Evolutionary conservation across 2,888 invertebrate species (phyloP).

Genomic region (Drosophila merina): DNA sequence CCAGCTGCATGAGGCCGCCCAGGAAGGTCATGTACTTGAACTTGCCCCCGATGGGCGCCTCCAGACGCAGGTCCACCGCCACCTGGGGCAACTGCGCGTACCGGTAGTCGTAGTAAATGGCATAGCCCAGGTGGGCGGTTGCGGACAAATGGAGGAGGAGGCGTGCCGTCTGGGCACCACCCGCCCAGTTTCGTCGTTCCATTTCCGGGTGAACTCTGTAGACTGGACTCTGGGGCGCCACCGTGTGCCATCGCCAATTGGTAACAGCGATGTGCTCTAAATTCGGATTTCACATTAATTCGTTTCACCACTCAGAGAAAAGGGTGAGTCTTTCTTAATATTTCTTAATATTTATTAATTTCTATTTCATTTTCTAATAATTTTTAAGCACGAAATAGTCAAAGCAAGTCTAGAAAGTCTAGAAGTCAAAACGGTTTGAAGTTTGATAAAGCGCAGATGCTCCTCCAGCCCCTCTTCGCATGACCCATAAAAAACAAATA

Average conservation of each 20-base stretch:
- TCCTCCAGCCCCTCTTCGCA: background rate
- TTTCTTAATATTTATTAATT: background rate
- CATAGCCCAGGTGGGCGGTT: conserved; percentile 41
- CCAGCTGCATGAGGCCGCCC: conserved; percentile 42
- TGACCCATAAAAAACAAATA: conserved; percentile 1
- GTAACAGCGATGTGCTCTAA: background rate
- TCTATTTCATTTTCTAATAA: background rate
- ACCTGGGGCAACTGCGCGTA: conserved; percentile 44
- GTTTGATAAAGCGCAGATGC: conserved; percentile 2
- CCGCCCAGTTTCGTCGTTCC: conserved; percentile 14
- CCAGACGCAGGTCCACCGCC: conserved; percentile 25
- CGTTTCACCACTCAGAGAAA: background rate
- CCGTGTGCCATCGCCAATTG: background rate
- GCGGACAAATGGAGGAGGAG: conserved; percentile 46
- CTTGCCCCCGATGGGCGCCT: conserved; percentile 57
- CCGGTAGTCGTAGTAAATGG: conserved; percentile 45
- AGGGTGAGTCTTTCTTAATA: background rate
- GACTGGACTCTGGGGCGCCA: background rate
- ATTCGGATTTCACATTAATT: background rate
- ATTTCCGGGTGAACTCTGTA: conserved; percentile 22
- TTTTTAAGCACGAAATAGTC: background rate
- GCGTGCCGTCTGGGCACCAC: conserved; percentile 5
- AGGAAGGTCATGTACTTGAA: conserved; percentile 61
- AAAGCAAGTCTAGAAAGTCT: background rate
- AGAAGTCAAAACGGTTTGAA: background rate